Conservation (phyloP, 2,888 invertebrate species). For the Cenopis cana region DNA sequence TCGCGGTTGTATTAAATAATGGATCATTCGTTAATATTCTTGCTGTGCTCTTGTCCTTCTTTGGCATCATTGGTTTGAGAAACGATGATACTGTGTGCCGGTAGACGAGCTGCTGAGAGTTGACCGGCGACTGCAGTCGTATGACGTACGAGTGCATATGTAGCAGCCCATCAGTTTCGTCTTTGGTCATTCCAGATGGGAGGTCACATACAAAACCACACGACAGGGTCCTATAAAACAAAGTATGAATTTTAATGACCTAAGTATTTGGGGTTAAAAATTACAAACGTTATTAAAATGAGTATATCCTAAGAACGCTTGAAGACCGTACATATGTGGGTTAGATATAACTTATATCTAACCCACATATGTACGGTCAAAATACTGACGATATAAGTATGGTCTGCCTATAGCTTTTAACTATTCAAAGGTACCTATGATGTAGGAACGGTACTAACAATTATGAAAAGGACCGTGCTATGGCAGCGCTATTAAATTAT, state of each 20-base stretch:
- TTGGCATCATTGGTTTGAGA: constrained; percentile 62
- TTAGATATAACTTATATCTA: too few relatives aligned
- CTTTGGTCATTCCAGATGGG: constrained; percentile 68
- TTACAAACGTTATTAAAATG: too few relatives aligned
- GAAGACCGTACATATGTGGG: too few relatives aligned
- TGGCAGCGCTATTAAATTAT: too few relatives aligned
- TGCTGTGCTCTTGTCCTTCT: constrained; percentile 81
- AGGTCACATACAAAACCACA: constrained; percentile 86
- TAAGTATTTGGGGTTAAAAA: background rate
- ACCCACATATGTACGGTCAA: too few relatives aligned
- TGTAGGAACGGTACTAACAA: too few relatives aligned
- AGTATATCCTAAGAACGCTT: too few relatives aligned
- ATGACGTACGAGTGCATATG: constrained; percentile 84
- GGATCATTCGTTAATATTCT: constrained; percentile 84
- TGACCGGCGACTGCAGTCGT: constrained; percentile 71
- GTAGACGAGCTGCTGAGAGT: constrained; percentile 70
- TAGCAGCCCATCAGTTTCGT: constrained; percentile 76
- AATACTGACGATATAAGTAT: too few relatives aligned
- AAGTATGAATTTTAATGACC: constrained; percentile 36
- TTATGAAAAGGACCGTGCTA: too few relatives aligned
- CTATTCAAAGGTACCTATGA: too few relatives aligned
- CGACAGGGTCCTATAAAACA: constrained; percentile 71
- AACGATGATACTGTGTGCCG: constrained; percentile 73
- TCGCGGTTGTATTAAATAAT: constrained; percentile 83
- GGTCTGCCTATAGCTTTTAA: too few relatives aligned